Evolutionary conservation across 2,113 vertebrate species (phyloP).

Genomic region (Urocitellus parryii): DNA sequence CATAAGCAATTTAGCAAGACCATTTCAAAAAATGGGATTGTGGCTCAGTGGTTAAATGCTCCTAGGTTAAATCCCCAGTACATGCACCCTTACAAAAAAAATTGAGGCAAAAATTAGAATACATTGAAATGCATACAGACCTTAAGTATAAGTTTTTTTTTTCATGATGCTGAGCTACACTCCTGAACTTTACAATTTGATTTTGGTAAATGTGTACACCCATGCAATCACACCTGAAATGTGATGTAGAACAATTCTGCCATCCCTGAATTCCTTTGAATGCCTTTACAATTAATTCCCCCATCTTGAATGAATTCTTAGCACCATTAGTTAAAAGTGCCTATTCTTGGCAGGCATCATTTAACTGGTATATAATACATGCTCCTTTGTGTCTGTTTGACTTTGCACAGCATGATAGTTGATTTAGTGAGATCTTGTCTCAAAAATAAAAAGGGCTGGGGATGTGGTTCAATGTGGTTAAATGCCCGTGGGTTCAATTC

Average conservation of each 20-base stretch:
- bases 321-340: background rate
- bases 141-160: background rate
- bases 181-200: background rate
- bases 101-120: background rate
- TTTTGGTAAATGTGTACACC: background rate
- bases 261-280: background rate
- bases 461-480: no score
- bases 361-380: background rate
- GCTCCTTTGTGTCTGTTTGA: background rate
- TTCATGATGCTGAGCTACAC: no score
- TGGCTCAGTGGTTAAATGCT: no score
- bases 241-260: background rate
- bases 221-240: background rate
- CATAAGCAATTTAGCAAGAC: no score
- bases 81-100: background rate
- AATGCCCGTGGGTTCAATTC: no score
- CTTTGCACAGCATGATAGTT: background rate
- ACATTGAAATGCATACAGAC: background rate
- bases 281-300: background rate
- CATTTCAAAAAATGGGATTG: no score
- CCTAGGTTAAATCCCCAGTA: no score
- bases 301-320: background rate
- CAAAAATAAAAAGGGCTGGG: no score
- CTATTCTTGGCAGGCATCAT: background rate
- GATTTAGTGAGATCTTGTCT: no score